Conservation (phyloP, 2,888 invertebrate genomes). For the Lepas anatifera region DNA sequence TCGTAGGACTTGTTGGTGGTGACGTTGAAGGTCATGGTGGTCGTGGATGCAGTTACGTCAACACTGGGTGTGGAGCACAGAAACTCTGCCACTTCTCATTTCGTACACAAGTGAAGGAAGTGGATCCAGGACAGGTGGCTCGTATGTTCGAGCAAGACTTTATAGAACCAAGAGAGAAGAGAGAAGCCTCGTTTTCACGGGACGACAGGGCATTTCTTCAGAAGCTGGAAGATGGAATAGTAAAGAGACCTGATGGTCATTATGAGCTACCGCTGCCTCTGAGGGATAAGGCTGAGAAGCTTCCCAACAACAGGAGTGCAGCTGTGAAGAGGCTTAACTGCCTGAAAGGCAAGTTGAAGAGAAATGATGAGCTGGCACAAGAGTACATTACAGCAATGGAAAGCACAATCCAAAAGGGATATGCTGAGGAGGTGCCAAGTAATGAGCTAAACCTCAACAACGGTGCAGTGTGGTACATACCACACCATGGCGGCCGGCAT, state of each 20-base stretch:
- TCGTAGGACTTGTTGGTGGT: background rate
- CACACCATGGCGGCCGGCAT: background rate
- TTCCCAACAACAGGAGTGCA: background rate
- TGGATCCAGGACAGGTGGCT: background rate
- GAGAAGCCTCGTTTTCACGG: background rate
- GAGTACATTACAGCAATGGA: background rate
- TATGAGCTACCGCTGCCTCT: slow-evolving; percentile 10
- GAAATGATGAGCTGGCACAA: background rate
- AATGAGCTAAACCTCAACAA: background rate
- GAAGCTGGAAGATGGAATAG: slow-evolving; percentile 2
- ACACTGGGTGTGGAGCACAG: background rate
- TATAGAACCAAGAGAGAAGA: background rate
- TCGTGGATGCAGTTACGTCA: background rate
- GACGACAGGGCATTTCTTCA: slow-evolving; percentile 4
- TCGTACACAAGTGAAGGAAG: slow-evolving; percentile 11
- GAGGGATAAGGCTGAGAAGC: background rate
- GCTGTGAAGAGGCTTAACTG: background rate
- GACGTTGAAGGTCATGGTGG: background rate
- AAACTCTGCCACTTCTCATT: background rate
- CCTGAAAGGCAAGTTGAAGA: background rate
- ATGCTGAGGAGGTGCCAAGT: slow-evolving; percentile 5
- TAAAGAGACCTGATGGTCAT: background rate
- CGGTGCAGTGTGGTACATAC: slow-evolving; percentile 14
- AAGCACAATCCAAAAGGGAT: background rate
- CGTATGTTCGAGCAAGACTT: slow-evolving; percentile 14